Conservation (phyloP, 2,113 vertebrate genomes). For the Meles meles region DNA sequence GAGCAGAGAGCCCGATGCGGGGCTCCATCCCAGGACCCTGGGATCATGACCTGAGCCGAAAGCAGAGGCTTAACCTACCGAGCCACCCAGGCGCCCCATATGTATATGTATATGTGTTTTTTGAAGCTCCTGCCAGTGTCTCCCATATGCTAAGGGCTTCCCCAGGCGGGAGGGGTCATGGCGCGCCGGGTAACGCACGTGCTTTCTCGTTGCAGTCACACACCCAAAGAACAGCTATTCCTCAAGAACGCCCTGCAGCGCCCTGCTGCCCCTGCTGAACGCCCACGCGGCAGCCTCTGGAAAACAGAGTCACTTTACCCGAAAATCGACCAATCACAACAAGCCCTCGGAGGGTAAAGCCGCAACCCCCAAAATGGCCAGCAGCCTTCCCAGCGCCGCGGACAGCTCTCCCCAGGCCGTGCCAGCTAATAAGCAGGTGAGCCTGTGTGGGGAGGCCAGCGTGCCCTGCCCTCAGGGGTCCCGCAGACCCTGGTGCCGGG, state of each 20-base stretch:
- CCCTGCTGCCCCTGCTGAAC: constrained; percentile 76
- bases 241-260: constrained; percentile 79
- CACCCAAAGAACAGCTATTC: constrained; percentile 88
- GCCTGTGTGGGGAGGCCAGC: fast-evolving
- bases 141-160: not conserved
- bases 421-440: constrained; percentile 82
- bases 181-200: not conserved
- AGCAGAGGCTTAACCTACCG: too few species aligned
- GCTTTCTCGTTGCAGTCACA: constrained; percentile 78
- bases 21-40: too few species aligned
- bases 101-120: not conserved
- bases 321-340: constrained; percentile 74
- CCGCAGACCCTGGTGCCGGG: not conserved
- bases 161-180: not conserved
- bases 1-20: too few species aligned
- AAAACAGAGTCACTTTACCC: constrained; percentile 71
- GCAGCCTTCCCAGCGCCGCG: constrained; percentile 51
- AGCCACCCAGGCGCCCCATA: too few species aligned
- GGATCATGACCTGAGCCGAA: too few species aligned
- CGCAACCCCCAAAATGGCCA: constrained; percentile 65
- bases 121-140: not conserved
- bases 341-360: constrained; percentile 78
- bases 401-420: constrained; percentile 76
- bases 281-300: constrained; percentile 56
- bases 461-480: not conserved